Conservation (phyloP, 1,140 invertebrate species). For the Lethrus apterus region DNA sequence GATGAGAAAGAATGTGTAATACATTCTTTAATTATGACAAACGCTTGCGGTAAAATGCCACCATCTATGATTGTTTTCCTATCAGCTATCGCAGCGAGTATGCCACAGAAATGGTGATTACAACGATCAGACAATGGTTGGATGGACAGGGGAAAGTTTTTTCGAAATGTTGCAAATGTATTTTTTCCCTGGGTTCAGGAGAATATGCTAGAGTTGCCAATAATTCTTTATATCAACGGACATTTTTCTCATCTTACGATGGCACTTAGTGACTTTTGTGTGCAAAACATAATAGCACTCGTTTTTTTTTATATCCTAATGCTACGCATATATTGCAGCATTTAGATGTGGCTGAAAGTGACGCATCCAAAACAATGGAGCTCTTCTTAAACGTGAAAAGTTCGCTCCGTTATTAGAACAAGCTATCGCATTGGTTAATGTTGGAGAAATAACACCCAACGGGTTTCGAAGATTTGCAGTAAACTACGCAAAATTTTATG, state of each 20-base stretch:
- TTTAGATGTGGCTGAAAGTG: constrained; percentile 34
- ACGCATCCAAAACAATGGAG: constrained; percentile 20
- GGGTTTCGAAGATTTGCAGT: constrained; percentile 33
- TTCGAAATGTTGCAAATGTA: constrained; percentile 37
- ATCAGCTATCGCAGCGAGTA: constrained; percentile 21
- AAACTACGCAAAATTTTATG: constrained; percentile 31
- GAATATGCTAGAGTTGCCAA: constrained; percentile 27
- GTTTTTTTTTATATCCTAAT: constrained; percentile 39
- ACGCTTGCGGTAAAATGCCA: constrained; percentile 10
- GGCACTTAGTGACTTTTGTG: constrained; percentile 27
- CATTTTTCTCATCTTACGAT: constrained; percentile 30
- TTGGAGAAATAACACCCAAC: constrained; percentile 31
- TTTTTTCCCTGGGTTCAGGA: constrained; percentile 33
- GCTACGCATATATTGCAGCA: constrained; percentile 42
- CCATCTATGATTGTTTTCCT: constrained; percentile 18
- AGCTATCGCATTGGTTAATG: background rate
- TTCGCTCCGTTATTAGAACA: constrained; percentile 13
- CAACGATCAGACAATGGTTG: constrained; percentile 37
- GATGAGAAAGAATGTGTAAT: constrained; percentile 27
- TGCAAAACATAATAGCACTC: constrained; percentile 36
- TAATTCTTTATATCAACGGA: constrained; percentile 37
- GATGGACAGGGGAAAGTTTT: constrained; percentile 39
- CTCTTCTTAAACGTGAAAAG: constrained; percentile 4
- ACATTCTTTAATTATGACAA: constrained; percentile 12
- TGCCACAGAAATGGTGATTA: constrained; percentile 29